phyloP scores from a whole-genome alignment of 1,140 invertebrate genomes.

The Teleopsis dalmanni region DNA sequence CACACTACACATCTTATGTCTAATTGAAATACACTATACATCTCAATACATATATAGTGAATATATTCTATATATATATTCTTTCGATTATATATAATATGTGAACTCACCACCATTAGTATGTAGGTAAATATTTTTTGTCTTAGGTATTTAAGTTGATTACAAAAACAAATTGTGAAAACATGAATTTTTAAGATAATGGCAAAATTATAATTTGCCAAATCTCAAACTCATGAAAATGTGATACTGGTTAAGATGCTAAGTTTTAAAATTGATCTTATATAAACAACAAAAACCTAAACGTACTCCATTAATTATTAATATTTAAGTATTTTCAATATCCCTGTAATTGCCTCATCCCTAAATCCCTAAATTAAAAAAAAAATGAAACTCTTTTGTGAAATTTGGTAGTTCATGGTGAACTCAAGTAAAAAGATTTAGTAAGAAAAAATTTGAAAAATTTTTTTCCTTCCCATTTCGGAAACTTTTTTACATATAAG shows the following conservation, averaged over 20 bases:
- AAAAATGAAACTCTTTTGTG: neutral
- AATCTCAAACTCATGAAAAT: slow-evolving; percentile 11
- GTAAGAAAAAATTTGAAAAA: slow-evolving; percentile 6
- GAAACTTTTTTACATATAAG: slow-evolving; percentile 2
- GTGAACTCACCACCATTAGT: neutral
- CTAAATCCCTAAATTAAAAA: neutral
- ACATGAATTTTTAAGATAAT: neutral
- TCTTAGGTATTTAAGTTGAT: neutral
- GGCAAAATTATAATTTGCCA: neutral
- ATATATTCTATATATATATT: neutral
- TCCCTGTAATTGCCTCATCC: neutral
- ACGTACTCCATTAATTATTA: neutral
- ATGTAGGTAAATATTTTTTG: neutral
- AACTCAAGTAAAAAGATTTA: neutral
- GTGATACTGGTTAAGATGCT: slow-evolving; percentile 9
- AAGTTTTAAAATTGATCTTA: slow-evolving; percentile 8
- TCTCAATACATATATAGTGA: neutral
- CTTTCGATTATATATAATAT: neutral
- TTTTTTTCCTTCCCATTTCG: too few species aligned
- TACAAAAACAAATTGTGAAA: neutral
- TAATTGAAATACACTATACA: neutral
- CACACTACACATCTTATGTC: neutral
- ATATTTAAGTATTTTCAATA: neutral
- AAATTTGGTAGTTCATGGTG: neutral
- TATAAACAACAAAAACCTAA: neutral